These are phyloP conservation scores for Elysia chlorotica DNA, from an alignment of 1,140 invertebrate species.

Conservation along the genomic window DNA sequence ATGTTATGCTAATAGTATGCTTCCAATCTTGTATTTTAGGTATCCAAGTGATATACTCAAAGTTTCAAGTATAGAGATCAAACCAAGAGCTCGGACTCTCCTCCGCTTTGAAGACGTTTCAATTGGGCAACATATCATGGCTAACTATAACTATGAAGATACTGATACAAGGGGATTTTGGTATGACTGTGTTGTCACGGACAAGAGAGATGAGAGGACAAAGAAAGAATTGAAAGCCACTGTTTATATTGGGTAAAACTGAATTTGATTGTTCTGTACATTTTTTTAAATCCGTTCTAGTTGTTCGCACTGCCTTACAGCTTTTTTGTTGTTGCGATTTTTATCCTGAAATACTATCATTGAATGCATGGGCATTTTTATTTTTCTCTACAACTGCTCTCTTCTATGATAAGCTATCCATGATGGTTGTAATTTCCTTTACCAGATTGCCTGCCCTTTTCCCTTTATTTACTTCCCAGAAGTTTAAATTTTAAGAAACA, in stretches of 20 bases:
- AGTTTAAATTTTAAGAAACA: too few species aligned
- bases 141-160: slow-evolving; percentile 79
- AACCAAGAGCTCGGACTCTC: slow-evolving; percentile 70
- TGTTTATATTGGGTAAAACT: slow-evolving; percentile 58
- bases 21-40: too few species aligned
- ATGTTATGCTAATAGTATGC: too few species aligned
- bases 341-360: not conserved
- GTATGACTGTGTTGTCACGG: slow-evolving; percentile 72
- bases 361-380: not conserved
- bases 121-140: slow-evolving; percentile 71
- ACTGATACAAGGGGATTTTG: slow-evolving; percentile 74
- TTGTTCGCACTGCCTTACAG: not conserved
- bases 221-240: slow-evolving; percentile 57
- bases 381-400: not conserved
- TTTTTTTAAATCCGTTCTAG: not conserved
- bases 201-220: slow-evolving; percentile 53
- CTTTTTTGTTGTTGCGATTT: not conserved
- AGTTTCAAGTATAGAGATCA: slow-evolving; percentile 65
- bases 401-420: not conserved
- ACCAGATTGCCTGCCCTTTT: not conserved
- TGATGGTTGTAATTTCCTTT: not conserved
- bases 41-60: slow-evolving; percentile 65
- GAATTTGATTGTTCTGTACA: not conserved
- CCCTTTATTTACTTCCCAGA: too few species aligned
- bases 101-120: slow-evolving; percentile 68